Percentiles rank a stretch among this genome's conserved stretches.
phyloP scores from a whole-genome alignment of 1,140 invertebrate genomes.

The Chironomus tepperi region DNA sequence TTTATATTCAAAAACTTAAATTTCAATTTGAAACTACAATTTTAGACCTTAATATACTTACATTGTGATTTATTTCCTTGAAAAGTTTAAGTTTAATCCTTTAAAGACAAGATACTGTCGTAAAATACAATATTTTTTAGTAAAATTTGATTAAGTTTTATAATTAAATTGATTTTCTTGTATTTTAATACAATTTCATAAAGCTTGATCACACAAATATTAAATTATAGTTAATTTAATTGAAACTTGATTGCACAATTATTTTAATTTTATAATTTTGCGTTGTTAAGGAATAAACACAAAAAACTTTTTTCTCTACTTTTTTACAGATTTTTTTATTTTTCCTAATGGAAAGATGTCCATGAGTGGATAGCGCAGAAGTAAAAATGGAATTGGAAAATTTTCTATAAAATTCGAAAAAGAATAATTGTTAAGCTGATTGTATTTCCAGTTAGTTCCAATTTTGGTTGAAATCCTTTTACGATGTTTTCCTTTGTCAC shows the following conservation, averaged over 20 bases:
- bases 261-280: slow-evolving; percentile 4
- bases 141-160: not conserved
- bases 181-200: not conserved
- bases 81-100: not conserved
- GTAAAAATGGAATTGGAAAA: not conserved
- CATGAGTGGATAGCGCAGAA: not conserved
- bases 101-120: not conserved
- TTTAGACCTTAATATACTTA: too few species aligned
- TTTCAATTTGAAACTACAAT: too few species aligned
- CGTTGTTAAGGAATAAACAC: not conserved
- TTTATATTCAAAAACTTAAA: not conserved
- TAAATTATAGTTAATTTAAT: not conserved
- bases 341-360: not conserved
- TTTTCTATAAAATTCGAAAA: not conserved
- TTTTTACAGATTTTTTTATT: not conserved
- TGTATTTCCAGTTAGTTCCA: too few species aligned
- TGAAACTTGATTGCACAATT: slow-evolving; percentile 2
- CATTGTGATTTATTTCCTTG: slow-evolving; percentile 1
- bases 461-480: not conserved
- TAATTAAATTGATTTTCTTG: not conserved
- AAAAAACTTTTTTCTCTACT: slow-evolving; percentile 11
- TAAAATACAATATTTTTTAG: not conserved
- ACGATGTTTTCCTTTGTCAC: slow-evolving; percentile 1
- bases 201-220: not conserved
- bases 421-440: too few species aligned